phyloP scores from a whole-genome alignment of 2,888 invertebrate species.

The Xanthorhoe spadicearia region DNA sequence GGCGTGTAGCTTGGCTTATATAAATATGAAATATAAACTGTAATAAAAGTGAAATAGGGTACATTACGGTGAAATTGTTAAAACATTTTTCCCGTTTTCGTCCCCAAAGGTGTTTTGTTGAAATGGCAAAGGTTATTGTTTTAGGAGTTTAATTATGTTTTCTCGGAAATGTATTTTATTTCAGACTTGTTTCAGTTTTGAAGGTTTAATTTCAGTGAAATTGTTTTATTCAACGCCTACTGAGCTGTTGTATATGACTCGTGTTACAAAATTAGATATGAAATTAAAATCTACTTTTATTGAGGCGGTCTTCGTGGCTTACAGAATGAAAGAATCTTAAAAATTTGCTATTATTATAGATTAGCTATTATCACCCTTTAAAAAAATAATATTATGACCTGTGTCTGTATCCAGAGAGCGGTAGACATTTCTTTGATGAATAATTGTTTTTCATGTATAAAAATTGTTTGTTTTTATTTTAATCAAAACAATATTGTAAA shows the following conservation, averaged over 20 bases:
- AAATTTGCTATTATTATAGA: too few species aligned
- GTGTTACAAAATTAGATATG: neutral
- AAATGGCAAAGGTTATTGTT: conserved; percentile 3
- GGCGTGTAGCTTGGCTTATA: conserved; percentile 86
- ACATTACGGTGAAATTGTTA: conserved; percentile 11
- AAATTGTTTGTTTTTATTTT: too few species aligned
- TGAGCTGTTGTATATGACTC: neutral
- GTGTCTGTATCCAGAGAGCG: too few species aligned
- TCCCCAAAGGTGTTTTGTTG: conserved; percentile 13
- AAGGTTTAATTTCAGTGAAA: neutral
- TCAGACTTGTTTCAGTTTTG: neutral
- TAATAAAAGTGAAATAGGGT: conserved; percentile 24
- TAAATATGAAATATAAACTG: conserved; percentile 55
- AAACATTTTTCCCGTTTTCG: conserved; percentile 1
- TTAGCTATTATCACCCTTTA: too few species aligned
- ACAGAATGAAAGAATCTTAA: too few species aligned
- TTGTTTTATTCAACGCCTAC: neutral
- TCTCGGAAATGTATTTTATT: neutral
- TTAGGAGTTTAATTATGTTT: neutral
- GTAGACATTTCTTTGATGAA: too few species aligned
- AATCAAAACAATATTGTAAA: too few species aligned
- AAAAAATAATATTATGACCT: too few species aligned
- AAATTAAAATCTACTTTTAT: too few species aligned
- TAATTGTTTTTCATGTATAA: too few species aligned
- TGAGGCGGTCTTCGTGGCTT: too few species aligned